A percentile compares a stretch with the other conserved stretches of the same genome.
These are phyloP conservation scores for Mellilla xanthometata DNA, from an alignment of 2,888 invertebrate genomes.

Conservation along the genomic window DNA sequence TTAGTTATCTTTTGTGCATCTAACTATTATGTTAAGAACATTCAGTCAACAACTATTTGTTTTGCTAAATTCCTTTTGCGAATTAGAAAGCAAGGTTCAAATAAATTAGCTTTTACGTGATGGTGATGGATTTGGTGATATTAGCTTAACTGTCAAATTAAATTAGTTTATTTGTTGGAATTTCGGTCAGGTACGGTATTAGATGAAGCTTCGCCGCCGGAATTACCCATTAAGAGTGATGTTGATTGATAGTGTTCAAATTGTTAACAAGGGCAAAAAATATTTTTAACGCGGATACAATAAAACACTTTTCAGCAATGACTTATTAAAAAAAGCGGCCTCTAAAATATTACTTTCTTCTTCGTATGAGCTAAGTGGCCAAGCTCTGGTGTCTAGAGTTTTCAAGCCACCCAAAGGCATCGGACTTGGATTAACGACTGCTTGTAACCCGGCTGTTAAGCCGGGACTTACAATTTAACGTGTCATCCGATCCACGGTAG, in stretches of 20 bases:
- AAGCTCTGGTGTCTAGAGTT: no score
- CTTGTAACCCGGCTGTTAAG: no score
- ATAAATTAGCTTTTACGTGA: slow-evolving; percentile 12
- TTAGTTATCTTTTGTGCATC: not conserved
- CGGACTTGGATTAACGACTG: no score
- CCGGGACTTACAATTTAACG: no score
- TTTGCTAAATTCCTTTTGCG: slow-evolving; percentile 16
- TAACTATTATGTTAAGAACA: slow-evolving; percentile 4
- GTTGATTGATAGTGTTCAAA: slow-evolving; percentile 1
- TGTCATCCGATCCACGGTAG: no score
- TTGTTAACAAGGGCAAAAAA: not conserved
- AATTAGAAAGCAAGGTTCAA: slow-evolving; percentile 17
- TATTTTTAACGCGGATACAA: no score
- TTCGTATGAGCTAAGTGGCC: no score
- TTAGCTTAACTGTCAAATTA: slow-evolving; percentile 17
- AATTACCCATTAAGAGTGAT: not conserved
- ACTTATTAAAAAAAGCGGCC: no score
- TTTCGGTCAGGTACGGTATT: slow-evolving; percentile 10
- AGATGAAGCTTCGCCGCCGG: not conserved
- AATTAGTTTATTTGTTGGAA: slow-evolving; percentile 9
- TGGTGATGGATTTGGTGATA: slow-evolving; percentile 11
- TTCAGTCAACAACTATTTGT: slow-evolving; percentile 1
- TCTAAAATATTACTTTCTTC: no score
- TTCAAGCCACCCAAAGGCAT: no score
- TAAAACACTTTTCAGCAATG: no score